Base-by-base conservation (phyloP, 2,888 invertebrate genomes). In the Nezara viridula region DNA sequence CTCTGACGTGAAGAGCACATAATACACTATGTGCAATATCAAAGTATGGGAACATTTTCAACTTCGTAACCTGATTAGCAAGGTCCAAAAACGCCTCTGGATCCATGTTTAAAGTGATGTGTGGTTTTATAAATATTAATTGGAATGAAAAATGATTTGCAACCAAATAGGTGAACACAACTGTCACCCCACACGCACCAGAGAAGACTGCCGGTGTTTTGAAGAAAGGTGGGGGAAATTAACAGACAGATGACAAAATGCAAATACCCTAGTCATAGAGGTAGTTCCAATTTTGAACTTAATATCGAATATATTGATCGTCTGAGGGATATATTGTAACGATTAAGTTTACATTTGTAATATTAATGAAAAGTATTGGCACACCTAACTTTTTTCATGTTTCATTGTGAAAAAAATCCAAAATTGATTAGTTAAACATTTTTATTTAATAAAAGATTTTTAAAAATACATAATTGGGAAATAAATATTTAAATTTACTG, bases 21-120 rank as follows among this genome's bases (percentile, higher is more conserved):
- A 99, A 94, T 92, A 98, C 95, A 93, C 98, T 98, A 94, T 99
- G 98, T 92, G 99, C 99, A 92, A 99, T 96, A 93, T 99, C 99
- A 94, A 99, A 99, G 94, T 98, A 99, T 89, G 99, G 99, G 93
- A 97, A 99, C 99, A 99, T 99, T 95, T 99, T 98, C 92, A 99
- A 94, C 94, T 99, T 98, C 92, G 98, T 98, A 94, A 99, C 98
- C 95, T 98, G 98, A 94, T 98, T 98, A 94, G 99, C 99, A 95
- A 99, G 95, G 94, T 99, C 98, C 93, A 99, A 95, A 94, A 99
- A 98, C 91, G 98, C 96, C 94, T 98, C 98, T 93, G 98, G 97
- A 96, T 98, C 98, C 98, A 98, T 98, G 1, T 19, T 86, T 12
- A 5, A 44, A 40, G 24, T 86, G 9, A 32, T 66, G 32, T 66